Evolutionary conservation across 2,888 invertebrate genomes (phyloP), one percentile per base, ranked within the genome.

Genomic region (Ormyrus labotus): DNA sequence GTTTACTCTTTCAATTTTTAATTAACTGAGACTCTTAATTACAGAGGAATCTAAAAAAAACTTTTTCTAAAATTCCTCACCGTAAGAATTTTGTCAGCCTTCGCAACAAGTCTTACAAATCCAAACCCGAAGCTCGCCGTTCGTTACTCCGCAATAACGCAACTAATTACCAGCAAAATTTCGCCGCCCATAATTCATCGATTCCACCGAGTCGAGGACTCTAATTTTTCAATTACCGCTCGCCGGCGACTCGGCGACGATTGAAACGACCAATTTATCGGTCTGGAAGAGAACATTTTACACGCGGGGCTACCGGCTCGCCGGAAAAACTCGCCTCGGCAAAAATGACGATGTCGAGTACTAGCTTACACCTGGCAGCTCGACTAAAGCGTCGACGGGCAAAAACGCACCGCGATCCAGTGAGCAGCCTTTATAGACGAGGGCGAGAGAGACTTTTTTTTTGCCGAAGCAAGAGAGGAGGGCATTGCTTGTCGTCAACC

Each of bases 241-340:
- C 34, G 53, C 13, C 13, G 51, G 58, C 58, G 11, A 9, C 65
- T 57, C 57, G 9, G 9, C 9, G 48, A 47, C 68, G 58, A 58
- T 50, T 65, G 55, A 50, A 74, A 65, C 65, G 58, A 67, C n/a
- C 65, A 57, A 48, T 65, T 74, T 58, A 74, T 50, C 73, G 73
- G 55, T 34, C 8, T 7, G 63, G 7, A 47, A 57, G 64, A 64
- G 57, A 73, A 65, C 57, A 19, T 19, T 74, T 58, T 48, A 74
- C 65, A 34, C 74, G 57, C 19, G 6, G 9, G 1, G n/a, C n/a
- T 8, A 50, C 9, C 2, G 34, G 34, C 34, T 34, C 34, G 9
- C 0, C 6, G 53, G 53, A 68, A 58, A 64, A 71, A 60, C 58
- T 51, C 4, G 51, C n/a, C n/a, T 50, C 13, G 57, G 47, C 11